These are phyloP conservation scores for Ephialtes manifestator DNA, from an alignment of 2,888 invertebrate species.

Conservation along the genomic window DNA sequence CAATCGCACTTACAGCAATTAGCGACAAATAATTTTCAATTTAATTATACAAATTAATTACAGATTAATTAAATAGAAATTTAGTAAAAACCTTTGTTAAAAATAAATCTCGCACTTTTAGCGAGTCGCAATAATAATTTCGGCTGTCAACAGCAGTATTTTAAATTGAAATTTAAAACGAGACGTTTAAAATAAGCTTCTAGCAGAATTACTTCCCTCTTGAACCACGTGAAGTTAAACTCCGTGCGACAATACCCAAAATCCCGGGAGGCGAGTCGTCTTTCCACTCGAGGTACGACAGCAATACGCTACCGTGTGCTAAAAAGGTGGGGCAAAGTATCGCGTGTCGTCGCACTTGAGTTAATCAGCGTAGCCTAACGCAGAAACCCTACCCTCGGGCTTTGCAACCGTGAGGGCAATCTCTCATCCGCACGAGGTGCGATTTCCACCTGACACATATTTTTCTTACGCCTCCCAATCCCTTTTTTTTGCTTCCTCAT, in stretches of 20 bases:
- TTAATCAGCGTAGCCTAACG: slow-evolving; percentile 43
- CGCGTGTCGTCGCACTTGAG: slow-evolving; percentile 69
- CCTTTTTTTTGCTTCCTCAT: neutral
- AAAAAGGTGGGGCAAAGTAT: slow-evolving; percentile 44
- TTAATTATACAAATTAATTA: too few species aligned
- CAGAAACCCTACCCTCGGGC: slow-evolving; percentile 59
- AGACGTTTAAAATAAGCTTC: neutral
- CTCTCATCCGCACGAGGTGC: slow-evolving; percentile 43
- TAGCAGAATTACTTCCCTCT: neutral
- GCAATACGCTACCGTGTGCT: slow-evolving; percentile 29
- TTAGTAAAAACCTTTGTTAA: too few species aligned
- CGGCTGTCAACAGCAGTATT: neutral
- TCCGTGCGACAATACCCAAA: slow-evolving; percentile 37
- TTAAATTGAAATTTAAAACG: neutral
- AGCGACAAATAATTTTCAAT: too few species aligned
- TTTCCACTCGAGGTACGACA: slow-evolving; percentile 36
- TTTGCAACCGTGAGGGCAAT: slow-evolving; percentile 52
- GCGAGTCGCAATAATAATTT: neutral
- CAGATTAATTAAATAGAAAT: too few species aligned
- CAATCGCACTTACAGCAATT: too few species aligned
- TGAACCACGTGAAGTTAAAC: slow-evolving; percentile 7
- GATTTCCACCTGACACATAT: slow-evolving; percentile 60
- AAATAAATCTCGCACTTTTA: too few species aligned
- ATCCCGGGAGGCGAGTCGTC: slow-evolving; percentile 34
- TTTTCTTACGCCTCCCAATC: slow-evolving; percentile 56